Conservation (phyloP, 1,140 invertebrate species). For the Coptotermes formosanus region DNA sequence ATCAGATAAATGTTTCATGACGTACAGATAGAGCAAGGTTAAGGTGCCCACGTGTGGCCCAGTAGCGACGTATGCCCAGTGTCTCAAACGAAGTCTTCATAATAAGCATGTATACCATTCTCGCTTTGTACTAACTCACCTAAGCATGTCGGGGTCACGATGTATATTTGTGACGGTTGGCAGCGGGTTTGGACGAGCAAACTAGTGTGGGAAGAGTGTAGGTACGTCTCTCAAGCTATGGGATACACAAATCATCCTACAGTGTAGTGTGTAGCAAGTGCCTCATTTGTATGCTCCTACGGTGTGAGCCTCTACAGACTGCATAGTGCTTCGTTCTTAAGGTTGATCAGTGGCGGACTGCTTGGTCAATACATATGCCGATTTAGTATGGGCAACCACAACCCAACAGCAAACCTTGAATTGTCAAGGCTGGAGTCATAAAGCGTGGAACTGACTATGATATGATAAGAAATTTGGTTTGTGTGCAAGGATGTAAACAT, state of each 20-base stretch:
- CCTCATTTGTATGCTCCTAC: constrained; percentile 24
- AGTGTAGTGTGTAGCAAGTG: background rate
- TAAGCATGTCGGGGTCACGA: background rate
- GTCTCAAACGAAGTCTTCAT: too few species aligned
- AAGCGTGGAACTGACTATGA: too few species aligned
- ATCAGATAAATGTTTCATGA: too few species aligned
- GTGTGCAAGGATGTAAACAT: too few species aligned
- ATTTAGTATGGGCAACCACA: too few species aligned
- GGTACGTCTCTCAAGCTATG: background rate
- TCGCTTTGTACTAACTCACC: background rate
- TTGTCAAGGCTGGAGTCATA: too few species aligned
- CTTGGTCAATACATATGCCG: background rate
- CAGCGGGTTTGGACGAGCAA: background rate
- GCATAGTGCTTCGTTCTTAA: background rate
- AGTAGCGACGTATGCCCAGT: too few species aligned
- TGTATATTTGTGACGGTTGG: background rate
- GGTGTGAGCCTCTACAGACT: background rate
- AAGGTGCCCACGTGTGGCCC: too few species aligned
- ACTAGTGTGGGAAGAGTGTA: background rate
- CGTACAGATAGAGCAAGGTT: too few species aligned
- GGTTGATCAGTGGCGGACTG: background rate
- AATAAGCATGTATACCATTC: background rate
- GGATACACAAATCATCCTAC: constrained; percentile 23
- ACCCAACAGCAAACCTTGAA: too few species aligned
- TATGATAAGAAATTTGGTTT: too few species aligned